A percentile compares a stretch with the other conserved stretches of the same genome.
phyloP scores from a whole-genome alignment of 2,113 vertebrate genomes.

The Salvelinus namaycush region DNA sequence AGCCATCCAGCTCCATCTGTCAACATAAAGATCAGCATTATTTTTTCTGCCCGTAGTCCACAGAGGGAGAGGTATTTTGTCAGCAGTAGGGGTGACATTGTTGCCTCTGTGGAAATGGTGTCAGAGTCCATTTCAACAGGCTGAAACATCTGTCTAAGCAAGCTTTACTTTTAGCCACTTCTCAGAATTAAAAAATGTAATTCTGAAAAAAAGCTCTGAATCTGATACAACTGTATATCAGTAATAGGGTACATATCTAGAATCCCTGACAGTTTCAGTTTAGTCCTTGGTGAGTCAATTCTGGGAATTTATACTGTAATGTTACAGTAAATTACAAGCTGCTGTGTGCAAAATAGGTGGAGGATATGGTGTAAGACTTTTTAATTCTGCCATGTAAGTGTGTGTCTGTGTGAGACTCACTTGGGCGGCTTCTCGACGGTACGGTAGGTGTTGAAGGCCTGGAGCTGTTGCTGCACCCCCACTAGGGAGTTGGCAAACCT shows the following conservation, averaged over 20 bases:
- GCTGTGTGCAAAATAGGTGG: not conserved
- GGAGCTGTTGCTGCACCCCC: constrained; percentile 88
- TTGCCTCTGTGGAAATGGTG: not conserved
- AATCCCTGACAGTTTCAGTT: not conserved
- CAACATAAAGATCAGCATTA: too few relatives aligned
- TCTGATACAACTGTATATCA: not conserved
- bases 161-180: not conserved
- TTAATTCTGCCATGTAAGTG: not conserved
- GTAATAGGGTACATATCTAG: not conserved
- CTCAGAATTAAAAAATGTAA: not conserved
- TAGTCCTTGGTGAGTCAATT: not conserved
- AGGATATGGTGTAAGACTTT: not conserved
- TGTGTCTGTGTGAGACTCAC: constrained; percentile 66
- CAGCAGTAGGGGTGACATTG: not conserved
- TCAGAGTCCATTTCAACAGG: not conserved
- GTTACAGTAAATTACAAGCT: not conserved
- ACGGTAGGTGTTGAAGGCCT: constrained; percentile 91
- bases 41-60: too few relatives aligned
- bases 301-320: not conserved
- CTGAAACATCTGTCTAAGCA: not conserved
- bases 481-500: constrained; percentile 90
- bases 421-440: constrained; percentile 90
- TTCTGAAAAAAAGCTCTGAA: not conserved
- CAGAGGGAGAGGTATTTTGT: too few relatives aligned
- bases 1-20: too few relatives aligned